A percentile compares a stretch with the other conserved stretches of the same genome.
Conservation (phyloP, 2,797 vertebrate species). For the Sus cebifrons region DNA sequence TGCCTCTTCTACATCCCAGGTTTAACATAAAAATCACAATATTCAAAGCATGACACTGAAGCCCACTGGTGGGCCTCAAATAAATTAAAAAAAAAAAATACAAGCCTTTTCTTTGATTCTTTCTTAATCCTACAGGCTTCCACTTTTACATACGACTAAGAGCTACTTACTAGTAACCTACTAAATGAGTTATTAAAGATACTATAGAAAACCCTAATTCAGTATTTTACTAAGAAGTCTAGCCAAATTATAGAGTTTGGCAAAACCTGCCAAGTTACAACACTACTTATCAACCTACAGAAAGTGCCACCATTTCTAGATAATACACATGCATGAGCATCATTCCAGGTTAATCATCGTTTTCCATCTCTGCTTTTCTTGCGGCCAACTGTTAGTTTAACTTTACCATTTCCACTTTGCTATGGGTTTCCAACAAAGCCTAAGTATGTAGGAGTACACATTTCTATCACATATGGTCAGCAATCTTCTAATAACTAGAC, state of each 20-base stretch:
- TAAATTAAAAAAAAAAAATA: neutral
- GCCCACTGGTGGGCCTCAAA: neutral
- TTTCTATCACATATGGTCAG: neutral
- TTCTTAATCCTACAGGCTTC: slow-evolving; percentile 46
- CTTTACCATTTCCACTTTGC: neutral
- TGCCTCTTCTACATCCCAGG: neutral
- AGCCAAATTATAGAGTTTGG: neutral
- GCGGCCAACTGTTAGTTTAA: neutral
- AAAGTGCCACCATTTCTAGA: neutral
- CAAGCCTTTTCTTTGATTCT: slow-evolving; percentile 18
- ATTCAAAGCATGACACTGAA: slow-evolving; percentile 21
- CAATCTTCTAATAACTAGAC: neutral
- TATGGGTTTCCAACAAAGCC: neutral
- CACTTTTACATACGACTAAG: slow-evolving; percentile 1
- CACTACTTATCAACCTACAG: neutral
- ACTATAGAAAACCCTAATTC: neutral
- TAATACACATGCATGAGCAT: neutral
- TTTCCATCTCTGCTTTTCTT: neutral
- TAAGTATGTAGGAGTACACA: neutral
- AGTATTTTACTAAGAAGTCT: slow-evolving; percentile 3
- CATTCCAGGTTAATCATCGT: neutral
- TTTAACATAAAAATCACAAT: slow-evolving; percentile 56
- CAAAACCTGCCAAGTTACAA: neutral
- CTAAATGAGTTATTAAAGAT: neutral
- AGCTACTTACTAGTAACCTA: neutral